A percentile compares a stretch with the other conserved stretches of the same genome.
Conservation (phyloP, 2,888 invertebrate species). For the Clostera curtula region DNA sequence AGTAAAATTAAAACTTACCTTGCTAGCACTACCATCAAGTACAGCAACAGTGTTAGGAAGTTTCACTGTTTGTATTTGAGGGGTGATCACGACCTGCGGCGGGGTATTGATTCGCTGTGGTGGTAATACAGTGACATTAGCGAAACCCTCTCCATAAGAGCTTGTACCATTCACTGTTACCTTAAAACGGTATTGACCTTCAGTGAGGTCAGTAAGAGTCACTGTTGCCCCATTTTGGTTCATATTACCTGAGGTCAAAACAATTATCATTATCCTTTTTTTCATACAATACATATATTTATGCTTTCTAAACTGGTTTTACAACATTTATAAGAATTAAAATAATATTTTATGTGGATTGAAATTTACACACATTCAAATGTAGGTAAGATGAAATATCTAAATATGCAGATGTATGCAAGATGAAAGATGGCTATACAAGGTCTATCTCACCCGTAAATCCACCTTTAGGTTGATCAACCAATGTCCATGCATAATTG, state of each 20-base stretch:
- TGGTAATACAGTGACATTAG: conserved; percentile 92
- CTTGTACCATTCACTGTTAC: conserved; percentile 85
- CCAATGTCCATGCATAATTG: conserved; percentile 91
- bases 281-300: background rate
- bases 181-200: conserved; percentile 92
- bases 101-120: conserved; percentile 88
- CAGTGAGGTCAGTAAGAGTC: conserved; percentile 87
- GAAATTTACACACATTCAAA: too few relatives aligned
- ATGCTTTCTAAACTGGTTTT: background rate
- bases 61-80: conserved; percentile 89
- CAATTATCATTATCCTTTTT: background rate
- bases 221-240: conserved; percentile 90
- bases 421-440: too few relatives aligned
- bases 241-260: conserved; percentile 74
- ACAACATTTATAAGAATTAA: conserved; percentile 1
- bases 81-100: conserved; percentile 90
- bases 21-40: conserved; percentile 88
- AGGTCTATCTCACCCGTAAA: conserved; percentile 55
- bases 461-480: conserved; percentile 88
- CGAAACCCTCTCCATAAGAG: conserved; percentile 86
- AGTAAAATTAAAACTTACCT: too few relatives aligned
- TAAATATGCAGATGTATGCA: background rate
- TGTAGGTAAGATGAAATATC: background rate
- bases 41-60: conserved; percentile 93
- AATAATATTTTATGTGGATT: too few relatives aligned